Conservation (phyloP, 2,888 invertebrate genomes). For the Acleris cristana region DNA sequence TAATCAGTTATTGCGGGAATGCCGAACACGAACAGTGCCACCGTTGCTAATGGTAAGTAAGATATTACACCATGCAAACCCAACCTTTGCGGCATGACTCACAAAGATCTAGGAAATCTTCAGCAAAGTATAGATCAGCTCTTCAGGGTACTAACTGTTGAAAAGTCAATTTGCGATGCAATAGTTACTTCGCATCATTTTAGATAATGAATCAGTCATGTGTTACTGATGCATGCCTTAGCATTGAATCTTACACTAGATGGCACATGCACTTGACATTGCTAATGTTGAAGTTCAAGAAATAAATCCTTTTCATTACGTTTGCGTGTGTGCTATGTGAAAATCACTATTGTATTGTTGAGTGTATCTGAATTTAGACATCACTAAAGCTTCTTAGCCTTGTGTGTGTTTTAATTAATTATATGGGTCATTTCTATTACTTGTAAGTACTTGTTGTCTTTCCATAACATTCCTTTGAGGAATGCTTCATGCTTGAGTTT, state of each 20-base stretch:
- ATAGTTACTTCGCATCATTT: slow-evolving; percentile 13
- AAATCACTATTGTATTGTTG: background rate
- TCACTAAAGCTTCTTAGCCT: slow-evolving; percentile 36
- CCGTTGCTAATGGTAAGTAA: slow-evolving; percentile 76
- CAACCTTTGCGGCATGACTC: slow-evolving; percentile 31
- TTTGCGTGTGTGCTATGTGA: background rate
- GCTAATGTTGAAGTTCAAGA: background rate
- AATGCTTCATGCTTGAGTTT: slow-evolving; percentile 17
- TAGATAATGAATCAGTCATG: slow-evolving; percentile 23
- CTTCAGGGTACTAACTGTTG: slow-evolving; percentile 10
- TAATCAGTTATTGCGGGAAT: slow-evolving; percentile 68
- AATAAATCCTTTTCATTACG: background rate
- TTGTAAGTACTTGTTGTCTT: slow-evolving; percentile 19
- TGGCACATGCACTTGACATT: slow-evolving; percentile 14
- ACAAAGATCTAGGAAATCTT: slow-evolving; percentile 13
- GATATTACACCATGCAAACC: slow-evolving; percentile 36
- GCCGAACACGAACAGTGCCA: slow-evolving; percentile 75
- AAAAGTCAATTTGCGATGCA: slow-evolving; percentile 10
- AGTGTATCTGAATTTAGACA: slow-evolving; percentile 30
- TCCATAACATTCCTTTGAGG: slow-evolving; percentile 17
- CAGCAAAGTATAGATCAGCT: background rate
- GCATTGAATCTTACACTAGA: background rate
- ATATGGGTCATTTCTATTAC: slow-evolving; percentile 46
- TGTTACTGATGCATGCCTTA: slow-evolving; percentile 14
- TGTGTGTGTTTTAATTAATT: slow-evolving; percentile 41